Base-by-base conservation (phyloP, 35 echinoderm and acorn worm genomes). In the Apostichopus californicus region DNA sequence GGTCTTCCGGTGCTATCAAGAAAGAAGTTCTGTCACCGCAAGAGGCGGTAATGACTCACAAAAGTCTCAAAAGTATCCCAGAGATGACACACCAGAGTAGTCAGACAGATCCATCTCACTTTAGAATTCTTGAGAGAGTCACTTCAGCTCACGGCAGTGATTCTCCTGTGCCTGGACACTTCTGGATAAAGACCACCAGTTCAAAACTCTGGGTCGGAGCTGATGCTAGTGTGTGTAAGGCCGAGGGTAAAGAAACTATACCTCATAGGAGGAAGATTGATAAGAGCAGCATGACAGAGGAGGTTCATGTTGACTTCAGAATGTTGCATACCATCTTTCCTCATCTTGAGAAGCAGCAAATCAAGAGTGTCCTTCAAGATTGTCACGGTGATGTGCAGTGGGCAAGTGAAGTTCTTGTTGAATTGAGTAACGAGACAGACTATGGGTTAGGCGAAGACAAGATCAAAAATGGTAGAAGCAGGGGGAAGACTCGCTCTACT, bases 251-350 rank as follows among this genome's bases (percentile, higher is more conserved):
- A 12, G 25, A 20, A n/a, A 56, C 59, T 22, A 94, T 97, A 83
- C 95, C 95, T 63, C 22, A 73, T 14, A 77, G 71, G 5, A 59
- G 77, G 17, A 94, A 93, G 87, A 88, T 94, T 78, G 84, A 97
- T 73, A 82, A 97, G 61, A 93, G 95, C 55, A 93, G 92, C 72
- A 97, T 97, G 95, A 97, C 95, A 15, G 95, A 96, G 52, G 87
- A 83, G 10, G 8, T 13, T 15, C 1, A 46, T 8, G 1, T 6
- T 1, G 46, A 89, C 15, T n/a, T 17, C 5, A 20, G 72, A 26
- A 86, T 46, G n/a, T 83, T 97, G 25, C 34, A 78, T 53, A 52
- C 70, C 52, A 77, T 88, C 79, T 97, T 97, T 75, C 95, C 95
- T 3, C 26, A 87, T 59, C 23, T 90, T 6, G 71, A 87, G 17